Evolutionary conservation across 2,888 invertebrate species (phyloP), one percentile per base, ranked within the genome.

Genomic region (Amiota minor): DNA sequence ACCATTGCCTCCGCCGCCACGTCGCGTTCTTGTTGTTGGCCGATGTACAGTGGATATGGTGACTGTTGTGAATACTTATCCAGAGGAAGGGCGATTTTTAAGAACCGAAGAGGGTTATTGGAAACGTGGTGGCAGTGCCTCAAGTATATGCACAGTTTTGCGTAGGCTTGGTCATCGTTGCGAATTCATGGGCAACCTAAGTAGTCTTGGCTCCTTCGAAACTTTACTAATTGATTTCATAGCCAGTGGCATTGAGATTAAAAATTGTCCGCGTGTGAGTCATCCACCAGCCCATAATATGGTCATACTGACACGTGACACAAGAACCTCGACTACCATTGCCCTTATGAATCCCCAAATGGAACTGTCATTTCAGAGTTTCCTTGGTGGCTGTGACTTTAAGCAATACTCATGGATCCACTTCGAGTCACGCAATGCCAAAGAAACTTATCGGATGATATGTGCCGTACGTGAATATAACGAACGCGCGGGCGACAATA

Each of bases 41-140:
- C 88, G 92, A 76, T 91, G 91, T 64, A 93, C 93, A 79, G 83
- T 93, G 62, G 94, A 94, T 79, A 91, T 93, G 73, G 90, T 94
- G 23, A 92, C 91, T 80, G 89, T 92, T 4, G 91, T 92, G 72
- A 85, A 90, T 20, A 84, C 89, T 16, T 94, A 89, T 83, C 94
- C 94, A 0, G 93, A 93, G 82, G 93, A 94, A 0, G 85, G 83
- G 82, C 90, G 91, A 1, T 92, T 93, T 81, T 90, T 91, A 76
- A 92, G 92, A 77, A 92, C 91, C 72, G 77, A 90, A 1, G 90
- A 90, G 12, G 92, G 92, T 74, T 88, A 90, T 76, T 93, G 93
- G 92, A 92, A 92, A 81, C 90, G 93, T 76, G 94, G 94, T 35
- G 94, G 94, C 10, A 94, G 94, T 89, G 93, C 93, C 1, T 91